Evolutionary conservation across 2,797 vertebrate genomes (phyloP).

Genomic region (Alcedo quadribrachys): DNA sequence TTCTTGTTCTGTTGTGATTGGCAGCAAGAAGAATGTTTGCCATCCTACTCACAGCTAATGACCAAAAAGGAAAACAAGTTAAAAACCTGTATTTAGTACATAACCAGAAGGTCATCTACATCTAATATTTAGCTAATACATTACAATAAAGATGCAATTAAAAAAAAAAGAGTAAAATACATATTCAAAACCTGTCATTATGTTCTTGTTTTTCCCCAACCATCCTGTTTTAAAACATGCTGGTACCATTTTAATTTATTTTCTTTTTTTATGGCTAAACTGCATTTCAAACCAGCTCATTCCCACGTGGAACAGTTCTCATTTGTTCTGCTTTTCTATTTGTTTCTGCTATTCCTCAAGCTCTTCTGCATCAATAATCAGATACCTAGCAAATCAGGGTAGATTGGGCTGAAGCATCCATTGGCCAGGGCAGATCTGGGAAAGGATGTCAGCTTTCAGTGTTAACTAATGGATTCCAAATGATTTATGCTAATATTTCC

Average conservation of each 20-base stretch:
- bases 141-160: not conserved
- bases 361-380: not conserved
- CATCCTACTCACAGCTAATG: not conserved
- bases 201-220: not conserved
- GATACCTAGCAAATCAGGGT: not conserved
- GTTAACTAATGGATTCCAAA: not conserved
- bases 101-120: not conserved
- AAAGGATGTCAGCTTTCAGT: not conserved
- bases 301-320: not conserved
- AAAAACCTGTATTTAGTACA: not conserved
- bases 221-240: not conserved
- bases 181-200: not conserved
- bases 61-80: not conserved
- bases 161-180: not conserved
- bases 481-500: not conserved
- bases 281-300: not conserved
- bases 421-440: not conserved
- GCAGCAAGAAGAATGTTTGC: not conserved
- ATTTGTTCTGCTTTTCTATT: not conserved
- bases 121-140: not conserved
- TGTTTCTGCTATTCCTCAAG: not conserved
- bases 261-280: not conserved
- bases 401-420: not conserved
- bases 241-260: too few species aligned
- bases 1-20: not conserved